Conservation (phyloP, 2,888 invertebrate genomes). For the Drosophila mulleri region DNA sequence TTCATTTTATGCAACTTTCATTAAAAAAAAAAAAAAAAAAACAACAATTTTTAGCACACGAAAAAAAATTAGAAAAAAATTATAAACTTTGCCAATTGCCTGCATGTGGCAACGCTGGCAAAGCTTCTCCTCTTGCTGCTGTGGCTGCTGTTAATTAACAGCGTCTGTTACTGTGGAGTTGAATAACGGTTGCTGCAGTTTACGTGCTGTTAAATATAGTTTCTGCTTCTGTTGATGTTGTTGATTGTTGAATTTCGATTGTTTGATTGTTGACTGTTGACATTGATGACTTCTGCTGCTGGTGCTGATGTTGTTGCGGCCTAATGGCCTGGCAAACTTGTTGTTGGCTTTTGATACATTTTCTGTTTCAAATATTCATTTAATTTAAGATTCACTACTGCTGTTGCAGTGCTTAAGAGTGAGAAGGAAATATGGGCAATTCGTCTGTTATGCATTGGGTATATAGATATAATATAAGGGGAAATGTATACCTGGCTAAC, state of each 20-base stretch:
- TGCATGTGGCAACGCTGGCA: conserved; percentile 21
- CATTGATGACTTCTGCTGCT: conserved; percentile 20
- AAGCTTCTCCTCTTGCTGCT: conserved; percentile 22
- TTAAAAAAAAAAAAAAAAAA: conserved; percentile 19
- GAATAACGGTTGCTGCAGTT: conserved; percentile 23
- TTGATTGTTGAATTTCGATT: conserved; percentile 8
- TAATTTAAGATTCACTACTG: conserved; percentile 20
- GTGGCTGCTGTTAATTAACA: background rate
- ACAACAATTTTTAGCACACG: conserved; percentile 27
- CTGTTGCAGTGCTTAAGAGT: conserved; percentile 29
- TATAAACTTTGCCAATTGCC: background rate
- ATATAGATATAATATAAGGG: conserved; percentile 51
- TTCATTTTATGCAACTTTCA: conserved; percentile 1
- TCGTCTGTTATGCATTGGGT: conserved; percentile 64
- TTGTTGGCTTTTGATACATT: conserved; percentile 3
- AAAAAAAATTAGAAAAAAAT: conserved; percentile 47
- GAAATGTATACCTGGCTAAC: background rate
- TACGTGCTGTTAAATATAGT: background rate
- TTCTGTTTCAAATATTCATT: conserved; percentile 19
- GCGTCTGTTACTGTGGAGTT: conserved; percentile 13
- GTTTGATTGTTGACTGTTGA: conserved; percentile 26
- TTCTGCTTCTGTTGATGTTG: conserved; percentile 29
- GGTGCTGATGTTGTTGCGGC: conserved; percentile 26
- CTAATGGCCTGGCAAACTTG: conserved; percentile 23
- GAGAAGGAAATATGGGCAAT: conserved; percentile 41